A percentile compares a stretch with the other conserved stretches of the same genome.
Conservation (phyloP, 1,140 invertebrate species). For the Ips nitidus region DNA sequence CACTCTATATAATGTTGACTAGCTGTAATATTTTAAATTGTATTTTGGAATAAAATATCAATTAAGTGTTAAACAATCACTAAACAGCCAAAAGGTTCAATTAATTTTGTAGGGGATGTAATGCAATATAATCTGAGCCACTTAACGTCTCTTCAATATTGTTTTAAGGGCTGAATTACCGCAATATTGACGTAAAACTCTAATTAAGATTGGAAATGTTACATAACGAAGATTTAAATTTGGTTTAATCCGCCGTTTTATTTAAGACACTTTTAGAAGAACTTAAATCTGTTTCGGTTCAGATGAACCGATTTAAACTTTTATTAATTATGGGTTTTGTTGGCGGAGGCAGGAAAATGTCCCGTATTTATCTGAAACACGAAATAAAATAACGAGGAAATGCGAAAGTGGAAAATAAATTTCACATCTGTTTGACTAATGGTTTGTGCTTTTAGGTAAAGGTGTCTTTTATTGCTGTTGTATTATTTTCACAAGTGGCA, state of each 20-base stretch:
- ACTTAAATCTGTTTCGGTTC: background rate
- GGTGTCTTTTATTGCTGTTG: background rate
- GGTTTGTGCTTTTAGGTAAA: background rate
- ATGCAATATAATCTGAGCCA: too few relatives aligned
- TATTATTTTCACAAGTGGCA: background rate
- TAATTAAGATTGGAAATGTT: too few relatives aligned
- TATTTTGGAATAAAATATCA: too few relatives aligned
- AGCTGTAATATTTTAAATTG: too few relatives aligned
- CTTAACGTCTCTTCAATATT: too few relatives aligned
- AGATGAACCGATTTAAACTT: slow-evolving; percentile 1
- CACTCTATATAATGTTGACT: too few relatives aligned
- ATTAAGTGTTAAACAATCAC: too few relatives aligned
- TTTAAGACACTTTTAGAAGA: background rate
- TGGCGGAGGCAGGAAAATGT: background rate
- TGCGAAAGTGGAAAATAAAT: background rate
- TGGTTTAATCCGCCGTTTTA: background rate
- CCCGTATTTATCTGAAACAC: background rate
- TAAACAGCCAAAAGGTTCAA: too few relatives aligned
- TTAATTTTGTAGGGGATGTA: too few relatives aligned
- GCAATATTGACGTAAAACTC: too few relatives aligned
- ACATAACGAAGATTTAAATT: background rate
- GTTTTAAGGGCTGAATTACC: too few relatives aligned
- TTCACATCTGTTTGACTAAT: slow-evolving; percentile 1
- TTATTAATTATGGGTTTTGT: slow-evolving; percentile 1
- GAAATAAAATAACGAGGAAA: slow-evolving; percentile 1